phyloP scores from a whole-genome alignment of 2,888 invertebrate species.

The Agrochola litura region DNA sequence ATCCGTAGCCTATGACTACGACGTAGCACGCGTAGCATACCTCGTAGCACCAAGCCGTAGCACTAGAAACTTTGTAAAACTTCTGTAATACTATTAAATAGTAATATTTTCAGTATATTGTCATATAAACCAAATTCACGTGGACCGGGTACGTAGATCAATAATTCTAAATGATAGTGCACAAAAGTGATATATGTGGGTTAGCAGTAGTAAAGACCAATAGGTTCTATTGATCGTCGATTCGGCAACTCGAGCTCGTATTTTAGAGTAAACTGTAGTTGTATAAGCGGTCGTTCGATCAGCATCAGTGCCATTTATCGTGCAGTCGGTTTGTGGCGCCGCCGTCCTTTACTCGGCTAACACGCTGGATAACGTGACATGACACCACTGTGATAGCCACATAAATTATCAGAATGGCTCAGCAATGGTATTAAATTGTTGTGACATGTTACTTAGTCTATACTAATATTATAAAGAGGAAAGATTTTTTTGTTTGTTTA shows the following conservation, averaged over 20 bases:
- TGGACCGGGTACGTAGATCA: conserved; percentile 14
- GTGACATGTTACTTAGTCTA: conserved; percentile 3
- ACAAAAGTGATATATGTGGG: conserved; percentile 71
- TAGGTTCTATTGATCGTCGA: conserved; percentile 71
- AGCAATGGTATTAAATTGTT: conserved; percentile 29
- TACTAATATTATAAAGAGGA: too few species aligned
- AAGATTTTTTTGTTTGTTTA: too few species aligned
- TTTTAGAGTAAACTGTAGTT: conserved; percentile 80
- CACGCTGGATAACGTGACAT: conserved; percentile 79
- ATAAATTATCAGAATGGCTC: conserved; percentile 61
- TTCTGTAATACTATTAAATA: neutral
- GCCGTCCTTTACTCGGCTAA: conserved; percentile 77
- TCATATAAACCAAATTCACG: conserved; percentile 6
- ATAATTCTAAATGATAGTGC: conserved; percentile 56
- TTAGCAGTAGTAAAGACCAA: conserved; percentile 49
- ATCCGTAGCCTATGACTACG: neutral
- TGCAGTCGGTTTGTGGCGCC: conserved; percentile 72
- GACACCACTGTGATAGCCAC: conserved; percentile 72
- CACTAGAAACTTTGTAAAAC: neutral
- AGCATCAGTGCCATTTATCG: conserved; percentile 77
- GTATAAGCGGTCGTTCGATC: conserved; percentile 75
- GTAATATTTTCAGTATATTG: conserved; percentile 1
- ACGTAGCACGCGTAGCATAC: conserved; percentile 13
- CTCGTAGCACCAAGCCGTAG: conserved; percentile 8
- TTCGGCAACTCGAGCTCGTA: conserved; percentile 71